phyloP scores from a whole-genome alignment of 2,797 vertebrate species.

The Sebastes trivittatus region DNA sequence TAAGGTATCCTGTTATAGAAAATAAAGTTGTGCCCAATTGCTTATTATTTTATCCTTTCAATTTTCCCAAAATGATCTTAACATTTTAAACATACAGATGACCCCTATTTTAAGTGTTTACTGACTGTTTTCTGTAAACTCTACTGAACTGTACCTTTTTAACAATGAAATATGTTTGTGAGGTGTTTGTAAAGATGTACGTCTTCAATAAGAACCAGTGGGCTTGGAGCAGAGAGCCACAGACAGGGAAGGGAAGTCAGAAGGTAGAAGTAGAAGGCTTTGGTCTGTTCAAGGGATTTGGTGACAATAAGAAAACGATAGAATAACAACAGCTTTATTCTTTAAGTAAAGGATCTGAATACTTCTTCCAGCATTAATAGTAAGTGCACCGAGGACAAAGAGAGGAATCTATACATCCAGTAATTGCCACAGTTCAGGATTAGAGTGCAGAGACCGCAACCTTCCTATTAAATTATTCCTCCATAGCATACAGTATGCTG shows the following conservation, averaged over 20 bases:
- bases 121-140: too few species aligned
- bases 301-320: not conserved
- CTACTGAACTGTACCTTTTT: too few species aligned
- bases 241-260: too few species aligned
- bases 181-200: too few species aligned
- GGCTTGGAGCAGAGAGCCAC: too few species aligned
- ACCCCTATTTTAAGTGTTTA: accelerated
- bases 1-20: too few species aligned
- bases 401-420: not conserved
- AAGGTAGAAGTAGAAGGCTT: too few species aligned
- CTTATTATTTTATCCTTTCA: not conserved
- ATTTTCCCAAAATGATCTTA: not conserved
- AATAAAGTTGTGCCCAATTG: not conserved
- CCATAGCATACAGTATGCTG: not conserved
- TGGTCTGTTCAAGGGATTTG: not conserved
- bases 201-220: not conserved
- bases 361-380: not conserved
- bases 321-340: not conserved
- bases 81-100: too few species aligned
- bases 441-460: conserved; percentile 6
- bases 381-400: not conserved
- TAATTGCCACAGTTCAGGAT: conserved; percentile 7
- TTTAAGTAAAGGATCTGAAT: not conserved
- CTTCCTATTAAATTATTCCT: conserved; percentile 1
- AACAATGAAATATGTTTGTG: too few species aligned